Percentiles rank a stretch among this genome's conserved stretches.
phyloP scores from a whole-genome alignment of 2,797 vertebrate species.

The Danio kyathit region DNA sequence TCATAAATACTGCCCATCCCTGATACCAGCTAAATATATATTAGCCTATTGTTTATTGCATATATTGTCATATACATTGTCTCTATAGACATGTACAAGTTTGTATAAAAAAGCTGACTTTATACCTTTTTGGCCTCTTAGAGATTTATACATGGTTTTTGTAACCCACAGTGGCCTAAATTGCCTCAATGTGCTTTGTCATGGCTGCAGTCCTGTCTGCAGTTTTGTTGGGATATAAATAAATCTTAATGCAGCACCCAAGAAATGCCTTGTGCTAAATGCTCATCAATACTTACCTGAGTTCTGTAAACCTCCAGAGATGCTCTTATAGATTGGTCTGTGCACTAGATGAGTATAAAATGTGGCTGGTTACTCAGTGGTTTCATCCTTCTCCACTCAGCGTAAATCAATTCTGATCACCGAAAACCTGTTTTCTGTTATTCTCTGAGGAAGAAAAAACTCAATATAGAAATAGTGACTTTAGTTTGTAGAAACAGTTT shows the following conservation, averaged over 20 bases:
- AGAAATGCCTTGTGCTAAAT: not conserved
- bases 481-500: not conserved
- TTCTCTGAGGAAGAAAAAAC: not conserved
- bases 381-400: not conserved
- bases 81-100: not conserved
- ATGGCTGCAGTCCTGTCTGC: not conserved
- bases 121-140: not conserved
- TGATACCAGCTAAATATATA: no score
- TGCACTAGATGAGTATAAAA: not conserved
- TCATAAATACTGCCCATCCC: no score
- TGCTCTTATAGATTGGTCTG: not conserved
- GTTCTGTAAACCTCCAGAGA: not conserved
- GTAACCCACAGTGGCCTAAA: not conserved
- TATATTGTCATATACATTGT: not conserved
- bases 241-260: not conserved
- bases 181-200: not conserved
- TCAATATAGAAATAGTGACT: not conserved
- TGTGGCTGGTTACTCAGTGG: not conserved
- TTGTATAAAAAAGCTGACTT: no score
- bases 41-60: not conserved
- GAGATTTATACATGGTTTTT: not conserved
- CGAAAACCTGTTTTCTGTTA: not conserved
- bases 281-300: not conserved
- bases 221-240: not conserved
- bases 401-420: not conserved